These are phyloP conservation scores for Dolichopus griseipennis DNA, from an alignment of 2,888 invertebrate species.

Conservation along the genomic window DNA sequence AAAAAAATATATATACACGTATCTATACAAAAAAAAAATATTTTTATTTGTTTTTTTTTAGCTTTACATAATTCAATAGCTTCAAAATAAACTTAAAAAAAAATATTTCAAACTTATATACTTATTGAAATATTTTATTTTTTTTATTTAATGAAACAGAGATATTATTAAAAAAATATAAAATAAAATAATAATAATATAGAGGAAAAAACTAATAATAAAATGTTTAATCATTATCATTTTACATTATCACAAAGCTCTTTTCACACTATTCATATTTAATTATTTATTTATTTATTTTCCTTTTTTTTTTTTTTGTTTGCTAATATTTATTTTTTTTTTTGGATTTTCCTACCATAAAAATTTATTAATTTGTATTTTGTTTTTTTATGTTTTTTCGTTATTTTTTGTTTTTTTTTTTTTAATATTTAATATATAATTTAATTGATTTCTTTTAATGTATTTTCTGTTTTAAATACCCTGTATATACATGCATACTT, in stretches of 20 bases:
- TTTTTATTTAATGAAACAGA: too few species aligned
- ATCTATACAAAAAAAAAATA: too few species aligned
- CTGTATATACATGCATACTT: not conserved
- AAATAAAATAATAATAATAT: not conserved
- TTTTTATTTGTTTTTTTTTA: too few species aligned
- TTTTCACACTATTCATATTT: not conserved
- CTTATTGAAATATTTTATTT: too few species aligned
- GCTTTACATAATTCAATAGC: too few species aligned
- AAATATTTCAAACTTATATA: too few species aligned
- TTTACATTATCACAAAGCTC: constrained; percentile 2
- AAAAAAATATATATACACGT: too few species aligned
- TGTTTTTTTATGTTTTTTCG: not conserved
- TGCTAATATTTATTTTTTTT: not conserved
- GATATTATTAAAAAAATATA: not conserved
- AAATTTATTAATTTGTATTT: too few species aligned
- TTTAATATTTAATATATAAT: not conserved
- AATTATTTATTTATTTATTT: not conserved
- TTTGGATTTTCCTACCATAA: too few species aligned
- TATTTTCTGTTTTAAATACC: not conserved
- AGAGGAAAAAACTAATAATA: not conserved
- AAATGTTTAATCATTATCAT: not conserved
- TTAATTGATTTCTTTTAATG: not conserved
- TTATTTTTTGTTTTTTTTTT: not conserved
- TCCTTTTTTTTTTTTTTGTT: not conserved
- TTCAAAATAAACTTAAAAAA: too few species aligned